Base-by-base conservation (phyloP, 1,140 invertebrate genomes). In the Brachionus manjavacas region DNA sequence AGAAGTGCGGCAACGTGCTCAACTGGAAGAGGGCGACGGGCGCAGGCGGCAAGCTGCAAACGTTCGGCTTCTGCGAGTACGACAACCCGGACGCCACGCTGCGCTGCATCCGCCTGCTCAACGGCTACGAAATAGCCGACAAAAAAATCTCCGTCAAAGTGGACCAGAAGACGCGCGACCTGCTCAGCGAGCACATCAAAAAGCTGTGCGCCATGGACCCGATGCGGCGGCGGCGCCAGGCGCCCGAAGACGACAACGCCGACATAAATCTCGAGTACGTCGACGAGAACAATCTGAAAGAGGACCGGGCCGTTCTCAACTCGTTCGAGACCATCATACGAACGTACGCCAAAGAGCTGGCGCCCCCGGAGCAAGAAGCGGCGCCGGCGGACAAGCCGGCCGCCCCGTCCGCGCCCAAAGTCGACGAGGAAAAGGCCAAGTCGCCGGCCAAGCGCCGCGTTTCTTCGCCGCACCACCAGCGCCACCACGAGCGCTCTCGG, bases 41-140 rank as follows among this genome's bases (percentile, higher is more conserved):
- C 78, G 91, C 92, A 1, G 92, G 91, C 85, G 93, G 92, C 76
- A 92, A 92, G 87, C 86, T 92, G 43, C 92, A 92, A 89, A 96
- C 95, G 9, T 99, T 99, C 91, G 97, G 97, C 25, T 99, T 99
- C 91, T 99, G 97, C 91, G 97, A 99, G 91, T 96, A 93, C 91
- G 94, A 92, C 72, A 94, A 95, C 83, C 96, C 96, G 20, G 96
- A 98, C 91, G 94, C 96, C 1, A 97, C 96, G 28, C 91, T 98
- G 79, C 91, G 96, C 86, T 96, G 96, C 86, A 95, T 99, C 81
- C 91, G 97, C 78, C 90, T 99, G 83, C 91, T 99, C 8, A 96
- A 99, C 90, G 96, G 97, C 86, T 93, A 95, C 89, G 93, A 94
- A 90, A 93, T 99, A 85, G 95, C 94, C 60, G 96, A 95, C 49